Conservation (phyloP, 35 echinoderm and acorn worm species). For the Hemicentrotus pulcherrimus region DNA sequence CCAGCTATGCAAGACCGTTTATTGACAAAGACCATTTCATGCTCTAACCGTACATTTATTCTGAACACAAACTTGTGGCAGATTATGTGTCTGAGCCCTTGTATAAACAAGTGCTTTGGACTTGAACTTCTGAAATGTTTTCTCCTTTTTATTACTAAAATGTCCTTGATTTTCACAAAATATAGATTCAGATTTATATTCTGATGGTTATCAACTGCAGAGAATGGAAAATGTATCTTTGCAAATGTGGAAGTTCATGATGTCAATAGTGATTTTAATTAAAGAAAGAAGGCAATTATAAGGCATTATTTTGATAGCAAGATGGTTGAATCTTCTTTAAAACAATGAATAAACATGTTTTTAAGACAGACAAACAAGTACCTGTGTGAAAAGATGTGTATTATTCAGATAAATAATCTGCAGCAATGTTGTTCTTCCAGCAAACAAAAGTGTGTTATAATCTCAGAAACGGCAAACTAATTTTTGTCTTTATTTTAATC, state of each 20-base stretch:
- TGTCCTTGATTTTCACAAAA: neutral
- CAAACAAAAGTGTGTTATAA: too few relatives aligned
- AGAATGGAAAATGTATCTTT: conserved; percentile 5
- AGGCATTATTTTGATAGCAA: conserved; percentile 44
- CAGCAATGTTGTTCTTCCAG: neutral
- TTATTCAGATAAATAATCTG: conserved; percentile 5
- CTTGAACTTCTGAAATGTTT: conserved; percentile 8
- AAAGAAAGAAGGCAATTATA: conserved; percentile 21
- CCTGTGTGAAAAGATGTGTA: neutral
- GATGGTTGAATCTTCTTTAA: conserved; percentile 35
- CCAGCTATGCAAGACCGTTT: neutral
- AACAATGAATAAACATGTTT: conserved; percentile 49
- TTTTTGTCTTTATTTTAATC: too few relatives aligned
- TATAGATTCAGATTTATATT: conserved; percentile 5
- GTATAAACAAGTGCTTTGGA: neutral
- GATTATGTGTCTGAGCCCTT: neutral
- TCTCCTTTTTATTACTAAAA: neutral
- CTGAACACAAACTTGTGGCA: conserved; percentile 16
- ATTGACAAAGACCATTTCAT: neutral
- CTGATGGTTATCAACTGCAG: conserved; percentile 20
- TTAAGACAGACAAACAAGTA: conserved; percentile 28
- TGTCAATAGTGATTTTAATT: conserved; percentile 11
- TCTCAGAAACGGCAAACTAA: too few relatives aligned
- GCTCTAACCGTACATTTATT: neutral
- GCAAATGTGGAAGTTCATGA: neutral